Percentiles rank a stretch among this genome's conserved stretches.
phyloP scores from a whole-genome alignment of 2,113 vertebrate species.

The mouse (Mus musculus) region GRCm39 chr4:150589001-150589500 shows the following conservation, averaged over 20 bases:
- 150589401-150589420: not conserved
- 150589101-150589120: not conserved
- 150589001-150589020: too few relatives aligned
- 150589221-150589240: too few relatives aligned
- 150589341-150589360: not conserved
- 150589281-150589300: not conserved
- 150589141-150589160: not conserved
- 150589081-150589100: not conserved
- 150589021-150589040: not conserved
- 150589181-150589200: too few relatives aligned
- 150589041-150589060: constrained; percentile 20
- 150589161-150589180: too few relatives aligned
- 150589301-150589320: too few relatives aligned
- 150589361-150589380: not conserved
- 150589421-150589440: not conserved
- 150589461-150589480: too few relatives aligned
- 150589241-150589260: not conserved
- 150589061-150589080: not conserved
- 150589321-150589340: not conserved
- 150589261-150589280: not conserved
- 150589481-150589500: too few relatives aligned
- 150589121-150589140: not conserved
- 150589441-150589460: too few relatives aligned
- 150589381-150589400: not conserved
- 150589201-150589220: too few relatives aligned